Base-by-base conservation (phyloP, 2,113 vertebrate species). In the Suricata suricatta region DNA sequence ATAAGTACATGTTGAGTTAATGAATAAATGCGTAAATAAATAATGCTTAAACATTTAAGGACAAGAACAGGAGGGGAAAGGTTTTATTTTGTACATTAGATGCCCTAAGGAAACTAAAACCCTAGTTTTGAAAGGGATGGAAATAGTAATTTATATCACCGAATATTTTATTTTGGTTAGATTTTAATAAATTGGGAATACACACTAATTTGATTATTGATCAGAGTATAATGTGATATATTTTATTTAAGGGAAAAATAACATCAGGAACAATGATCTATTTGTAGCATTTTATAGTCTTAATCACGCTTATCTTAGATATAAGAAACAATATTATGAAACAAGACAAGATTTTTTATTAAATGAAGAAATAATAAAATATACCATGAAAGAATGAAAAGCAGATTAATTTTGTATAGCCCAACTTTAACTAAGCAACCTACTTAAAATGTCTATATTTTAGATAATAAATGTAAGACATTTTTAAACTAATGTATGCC, bases 121-220 rank as follows among this genome's bases (percentile, higher is more conserved):
- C 1, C 13, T 76, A 21, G 14, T 86, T 90, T 76, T 77, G 54
- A 82, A 96, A 64, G 21, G 13, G 15, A 64, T 11, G 90, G 6
- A 93, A 95, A 83, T 50, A 27, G 79, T 80, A 2, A 86, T 76
- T 86, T 93, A 10, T 60, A 71, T 69, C 27, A 77, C 11, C 89
- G 41, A 87, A 25, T 90, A 77, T 57, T 83, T 96, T 93, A 77
- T 90, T 87, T 93, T 10, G 66, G 35, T 89, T 57, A 90, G 77
- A 69, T 93, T 84, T 95, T 23, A 93, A 52, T 81, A 93, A 76
- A 57, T 54, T 95, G 77, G 50, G 23, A 92, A 84, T 80, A 74
- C n/a, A 60, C 1, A 52, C 21, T 93, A 88, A 84, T 68, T 69
- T 7, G 5, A 44, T 71, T 71, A 54, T 41, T 85, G 14, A 82